These are phyloP conservation scores for Chymomyza costata DNA, from an alignment of 1,140 invertebrate species.

Conservation along the genomic window DNA sequence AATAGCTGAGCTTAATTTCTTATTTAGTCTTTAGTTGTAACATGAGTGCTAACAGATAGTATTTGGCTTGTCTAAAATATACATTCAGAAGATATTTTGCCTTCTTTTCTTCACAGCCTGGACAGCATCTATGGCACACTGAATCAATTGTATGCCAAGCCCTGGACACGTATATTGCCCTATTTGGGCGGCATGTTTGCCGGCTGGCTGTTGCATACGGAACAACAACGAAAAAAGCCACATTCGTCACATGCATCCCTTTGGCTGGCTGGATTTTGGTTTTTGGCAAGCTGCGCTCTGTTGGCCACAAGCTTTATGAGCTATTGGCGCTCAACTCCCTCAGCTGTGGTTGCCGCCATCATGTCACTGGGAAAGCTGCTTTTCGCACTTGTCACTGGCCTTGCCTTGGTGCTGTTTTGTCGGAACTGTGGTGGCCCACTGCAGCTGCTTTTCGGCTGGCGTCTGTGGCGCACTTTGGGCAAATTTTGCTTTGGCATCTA, in stretches of 20 bases:
- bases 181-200: constrained; percentile 26
- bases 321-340: constrained; percentile 31
- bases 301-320: constrained; percentile 37
- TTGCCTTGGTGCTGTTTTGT: constrained; percentile 30
- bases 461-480: constrained; percentile 19
- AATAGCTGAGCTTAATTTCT: too few relatives aligned
- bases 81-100: background rate
- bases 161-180: constrained; percentile 32
- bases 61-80: background rate
- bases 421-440: constrained; percentile 25
- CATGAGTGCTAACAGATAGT: too few relatives aligned
- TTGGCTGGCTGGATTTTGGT: constrained; percentile 41
- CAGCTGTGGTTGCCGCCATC: constrained; percentile 30
- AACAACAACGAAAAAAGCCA: constrained; percentile 10
- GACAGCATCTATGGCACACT: constrained; percentile 27
- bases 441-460: constrained; percentile 14
- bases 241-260: background rate
- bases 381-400: constrained; percentile 58
- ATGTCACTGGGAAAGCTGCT: constrained; percentile 51
- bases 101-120: constrained; percentile 11
- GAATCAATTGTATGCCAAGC: constrained; percentile 32
- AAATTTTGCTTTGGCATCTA: constrained; percentile 40
- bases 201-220: constrained; percentile 24
- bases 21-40: too few relatives aligned
- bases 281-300: constrained; percentile 32